These are phyloP conservation scores for Maniola jurtina DNA, from an alignment of 1,140 invertebrate species.

Conservation along the genomic window DNA sequence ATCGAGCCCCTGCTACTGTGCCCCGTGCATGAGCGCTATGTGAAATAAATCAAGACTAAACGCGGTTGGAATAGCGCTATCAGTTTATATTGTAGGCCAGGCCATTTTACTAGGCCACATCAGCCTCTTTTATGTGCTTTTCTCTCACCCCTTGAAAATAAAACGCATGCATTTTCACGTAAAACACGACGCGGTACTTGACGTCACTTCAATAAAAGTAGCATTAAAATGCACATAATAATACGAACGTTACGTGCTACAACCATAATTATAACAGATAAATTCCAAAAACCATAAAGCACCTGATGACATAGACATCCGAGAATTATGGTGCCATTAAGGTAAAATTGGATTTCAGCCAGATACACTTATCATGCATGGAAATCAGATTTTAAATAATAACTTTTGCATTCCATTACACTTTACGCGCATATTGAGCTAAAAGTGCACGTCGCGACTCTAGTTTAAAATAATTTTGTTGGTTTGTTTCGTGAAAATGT, in stretches of 20 bases:
- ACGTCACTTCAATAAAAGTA: neutral
- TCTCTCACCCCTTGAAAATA: no score
- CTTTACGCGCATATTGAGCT: neutral
- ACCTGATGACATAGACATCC: conserved; percentile 16
- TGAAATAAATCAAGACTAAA: no score
- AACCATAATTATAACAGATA: conserved; percentile 9
- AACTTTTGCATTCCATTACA: conserved; percentile 3
- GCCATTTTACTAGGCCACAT: no score
- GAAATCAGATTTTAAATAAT: conserved; percentile 13
- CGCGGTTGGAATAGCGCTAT: no score
- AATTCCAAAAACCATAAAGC: conserved; percentile 15
- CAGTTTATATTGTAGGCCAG: no score
- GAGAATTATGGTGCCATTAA: conserved; percentile 25
- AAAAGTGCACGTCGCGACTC: no score
- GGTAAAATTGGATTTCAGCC: conserved; percentile 27
- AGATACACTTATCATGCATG: conserved; percentile 14
- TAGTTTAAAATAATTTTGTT: no score
- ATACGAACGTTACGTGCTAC: neutral
- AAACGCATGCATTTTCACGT: no score
- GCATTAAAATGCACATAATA: conserved; percentile 7
- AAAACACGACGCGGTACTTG: neutral
- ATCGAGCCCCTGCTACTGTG: no score
- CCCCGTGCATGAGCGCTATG: no score
- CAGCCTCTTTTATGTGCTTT: no score
- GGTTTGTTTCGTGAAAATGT: no score